phyloP scores from a whole-genome alignment of 2,888 invertebrate genomes.

The Brenthis ino region DNA sequence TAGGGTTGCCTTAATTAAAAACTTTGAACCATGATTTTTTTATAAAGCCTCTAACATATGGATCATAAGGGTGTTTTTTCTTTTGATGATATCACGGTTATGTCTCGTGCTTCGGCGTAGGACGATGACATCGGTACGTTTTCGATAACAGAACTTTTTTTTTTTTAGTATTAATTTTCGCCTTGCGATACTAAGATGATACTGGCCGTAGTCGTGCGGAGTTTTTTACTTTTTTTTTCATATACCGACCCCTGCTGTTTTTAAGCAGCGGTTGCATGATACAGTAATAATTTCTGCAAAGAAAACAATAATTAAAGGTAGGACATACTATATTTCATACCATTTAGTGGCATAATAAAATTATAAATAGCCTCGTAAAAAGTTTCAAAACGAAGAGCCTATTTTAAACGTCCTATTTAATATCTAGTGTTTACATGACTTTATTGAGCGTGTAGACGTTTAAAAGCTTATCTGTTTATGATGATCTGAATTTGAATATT shows the following conservation, averaged over 20 bases:
- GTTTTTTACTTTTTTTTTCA: conserved; percentile 36
- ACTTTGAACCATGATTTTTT: conserved; percentile 42
- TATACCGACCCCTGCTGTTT: conserved; percentile 36
- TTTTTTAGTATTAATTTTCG: conserved; percentile 71
- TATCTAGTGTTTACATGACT: not conserved
- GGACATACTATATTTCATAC: conserved; percentile 16
- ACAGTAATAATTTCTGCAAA: conserved; percentile 28
- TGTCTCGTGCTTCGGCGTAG: conserved; percentile 47
- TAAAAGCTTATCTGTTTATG: conserved; percentile 9
- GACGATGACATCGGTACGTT: conserved; percentile 73
- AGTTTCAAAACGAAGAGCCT: conserved; percentile 14
- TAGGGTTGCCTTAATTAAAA: conserved; percentile 49
- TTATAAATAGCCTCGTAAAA: conserved; percentile 14
- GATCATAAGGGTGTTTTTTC: conserved; percentile 34
- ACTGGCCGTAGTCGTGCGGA: conserved; percentile 43
- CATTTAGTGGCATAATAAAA: conserved; percentile 23
- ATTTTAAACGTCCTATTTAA: conserved; percentile 3
- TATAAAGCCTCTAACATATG: conserved; percentile 30
- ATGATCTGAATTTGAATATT: not conserved
- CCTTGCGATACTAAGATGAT: conserved; percentile 60
- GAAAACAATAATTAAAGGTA: conserved; percentile 29
- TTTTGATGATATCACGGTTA: conserved; percentile 14
- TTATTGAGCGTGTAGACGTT: conserved; percentile 13
- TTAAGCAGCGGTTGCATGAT: conserved; percentile 34
- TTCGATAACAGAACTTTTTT: conserved; percentile 70